Evolutionary conservation across 2,888 invertebrate genomes (phyloP).

Genomic region (Polydesmus complanatus): DNA sequence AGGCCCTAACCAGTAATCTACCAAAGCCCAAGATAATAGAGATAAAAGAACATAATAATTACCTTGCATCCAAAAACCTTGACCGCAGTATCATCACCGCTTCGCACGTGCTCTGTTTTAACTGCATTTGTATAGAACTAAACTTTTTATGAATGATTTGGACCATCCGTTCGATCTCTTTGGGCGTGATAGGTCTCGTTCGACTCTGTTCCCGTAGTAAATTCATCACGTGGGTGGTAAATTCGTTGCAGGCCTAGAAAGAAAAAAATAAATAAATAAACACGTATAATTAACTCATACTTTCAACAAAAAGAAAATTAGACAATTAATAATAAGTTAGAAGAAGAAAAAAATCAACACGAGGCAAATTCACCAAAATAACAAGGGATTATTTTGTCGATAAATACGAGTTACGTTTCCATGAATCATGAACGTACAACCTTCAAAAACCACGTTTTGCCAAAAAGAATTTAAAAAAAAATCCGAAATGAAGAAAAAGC

Average conservation of each 20-base stretch:
- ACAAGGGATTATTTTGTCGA: too few species aligned
- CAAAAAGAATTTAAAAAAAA: too few species aligned
- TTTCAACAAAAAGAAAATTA: too few species aligned
- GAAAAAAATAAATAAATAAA: background rate
- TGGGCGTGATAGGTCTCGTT: slow-evolving; percentile 93
- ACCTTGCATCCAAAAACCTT: slow-evolving; percentile 56
- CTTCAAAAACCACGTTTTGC: too few species aligned
- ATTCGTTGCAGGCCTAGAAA: slow-evolving; percentile 89
- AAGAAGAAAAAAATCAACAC: too few species aligned
- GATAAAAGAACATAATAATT: slow-evolving; percentile 22
- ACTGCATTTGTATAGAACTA: slow-evolving; percentile 90
- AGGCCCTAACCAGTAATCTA: too few species aligned
- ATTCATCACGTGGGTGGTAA: slow-evolving; percentile 99
- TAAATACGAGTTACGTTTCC: too few species aligned
- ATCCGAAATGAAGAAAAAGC: too few species aligned
- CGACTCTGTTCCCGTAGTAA: slow-evolving; percentile 89
- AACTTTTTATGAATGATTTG: slow-evolving; percentile 97
- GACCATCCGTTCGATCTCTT: slow-evolving; percentile 98
- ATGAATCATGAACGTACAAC: too few species aligned
- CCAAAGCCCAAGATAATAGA: too few species aligned
- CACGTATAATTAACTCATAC: background rate
- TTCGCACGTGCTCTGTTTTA: slow-evolving; percentile 98
- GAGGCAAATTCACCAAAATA: too few species aligned
- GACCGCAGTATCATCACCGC: slow-evolving; percentile 98
- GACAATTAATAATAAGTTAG: too few species aligned